Evolutionary conservation across 35 echinoderm and acorn worm genomes (phyloP).

Genomic region (Apostichopus parvimensis): DNA sequence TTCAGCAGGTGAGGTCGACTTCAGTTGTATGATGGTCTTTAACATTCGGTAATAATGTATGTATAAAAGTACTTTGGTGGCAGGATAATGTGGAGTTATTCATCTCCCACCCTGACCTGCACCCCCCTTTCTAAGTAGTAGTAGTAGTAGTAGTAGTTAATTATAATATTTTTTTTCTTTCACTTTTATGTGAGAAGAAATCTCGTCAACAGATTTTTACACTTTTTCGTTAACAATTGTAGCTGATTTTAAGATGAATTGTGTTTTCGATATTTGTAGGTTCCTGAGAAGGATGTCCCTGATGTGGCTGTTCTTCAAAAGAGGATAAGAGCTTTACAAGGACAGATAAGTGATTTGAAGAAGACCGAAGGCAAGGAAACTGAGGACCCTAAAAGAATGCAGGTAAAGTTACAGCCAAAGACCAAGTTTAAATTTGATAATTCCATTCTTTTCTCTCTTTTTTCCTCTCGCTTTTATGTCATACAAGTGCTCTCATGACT

Average conservation of each 20-base stretch:
- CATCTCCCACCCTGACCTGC: background rate
- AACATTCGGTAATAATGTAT: background rate
- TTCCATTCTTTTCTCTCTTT: too few species aligned
- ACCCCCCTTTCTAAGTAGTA: too few species aligned
- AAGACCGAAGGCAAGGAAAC: constrained; percentile 1
- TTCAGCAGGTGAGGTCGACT: constrained; percentile 17
- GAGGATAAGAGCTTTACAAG: constrained; percentile 37
- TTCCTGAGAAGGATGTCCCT: constrained; percentile 10
- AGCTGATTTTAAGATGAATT: background rate
- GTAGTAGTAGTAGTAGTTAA: too few species aligned
- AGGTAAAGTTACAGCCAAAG: background rate
- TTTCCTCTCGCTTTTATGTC: too few species aligned
- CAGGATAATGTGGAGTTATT: background rate
- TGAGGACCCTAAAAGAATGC: background rate
- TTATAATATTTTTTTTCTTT: too few species aligned
- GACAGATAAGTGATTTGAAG: constrained; percentile 26
- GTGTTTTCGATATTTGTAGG: background rate
- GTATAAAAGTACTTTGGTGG: too few species aligned
- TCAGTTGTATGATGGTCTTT: too few species aligned
- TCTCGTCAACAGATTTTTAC: too few species aligned
- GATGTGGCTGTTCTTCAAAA: constrained; percentile 23
- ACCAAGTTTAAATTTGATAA: too few species aligned
- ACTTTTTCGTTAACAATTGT: too few species aligned
- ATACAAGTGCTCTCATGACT: too few species aligned
- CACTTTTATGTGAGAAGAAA: too few species aligned